Percentiles rank a stretch among this genome's conserved stretches.
phyloP scores from a whole-genome alignment of 1,140 invertebrate genomes.

The Brachionus calyciflorus region DNA sequence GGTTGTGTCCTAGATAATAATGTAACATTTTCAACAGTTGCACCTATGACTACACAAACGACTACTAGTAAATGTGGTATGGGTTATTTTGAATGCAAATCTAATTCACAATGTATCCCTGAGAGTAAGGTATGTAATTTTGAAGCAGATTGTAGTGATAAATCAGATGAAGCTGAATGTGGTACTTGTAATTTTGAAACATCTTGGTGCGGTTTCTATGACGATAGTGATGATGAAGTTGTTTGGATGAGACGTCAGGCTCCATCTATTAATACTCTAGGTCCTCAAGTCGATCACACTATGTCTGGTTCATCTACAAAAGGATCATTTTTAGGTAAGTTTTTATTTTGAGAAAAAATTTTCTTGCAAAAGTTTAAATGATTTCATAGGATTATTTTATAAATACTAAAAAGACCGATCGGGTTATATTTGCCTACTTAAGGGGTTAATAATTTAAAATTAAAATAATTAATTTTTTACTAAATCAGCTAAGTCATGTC shows the following conservation, averaged over 20 bases:
- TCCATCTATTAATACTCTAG: constrained; percentile 66
- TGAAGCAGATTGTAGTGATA: constrained; percentile 63
- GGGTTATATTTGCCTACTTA: too few relatives aligned
- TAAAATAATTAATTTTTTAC: too few relatives aligned
- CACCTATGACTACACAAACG: constrained; percentile 49
- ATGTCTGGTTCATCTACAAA: too few relatives aligned
- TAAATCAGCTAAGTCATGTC: too few relatives aligned
- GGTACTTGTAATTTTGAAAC: constrained; percentile 55
- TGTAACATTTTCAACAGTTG: constrained; percentile 30
- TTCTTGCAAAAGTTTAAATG: too few relatives aligned
- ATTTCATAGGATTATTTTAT: too few relatives aligned
- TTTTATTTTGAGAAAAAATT: too few relatives aligned
- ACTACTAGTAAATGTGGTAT: constrained; percentile 48
- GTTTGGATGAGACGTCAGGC: constrained; percentile 70
- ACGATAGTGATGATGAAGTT: constrained; percentile 70
- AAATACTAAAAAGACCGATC: too few relatives aligned
- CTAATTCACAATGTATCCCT: constrained; percentile 50
- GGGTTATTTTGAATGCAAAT: constrained; percentile 39
- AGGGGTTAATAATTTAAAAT: too few relatives aligned
- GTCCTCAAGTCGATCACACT: constrained; percentile 73
- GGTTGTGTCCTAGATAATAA: constrained; percentile 50
- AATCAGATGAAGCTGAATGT: constrained; percentile 55
- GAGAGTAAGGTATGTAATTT: constrained; percentile 67
- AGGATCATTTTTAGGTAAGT: too few relatives aligned
- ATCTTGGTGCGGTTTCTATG: constrained; percentile 70